Percentiles rank a stretch among this genome's conserved stretches.
These are phyloP conservation scores for Drosophila suzukii DNA, from an alignment of 1,140 invertebrate genomes.

Conservation along the genomic window DNA sequence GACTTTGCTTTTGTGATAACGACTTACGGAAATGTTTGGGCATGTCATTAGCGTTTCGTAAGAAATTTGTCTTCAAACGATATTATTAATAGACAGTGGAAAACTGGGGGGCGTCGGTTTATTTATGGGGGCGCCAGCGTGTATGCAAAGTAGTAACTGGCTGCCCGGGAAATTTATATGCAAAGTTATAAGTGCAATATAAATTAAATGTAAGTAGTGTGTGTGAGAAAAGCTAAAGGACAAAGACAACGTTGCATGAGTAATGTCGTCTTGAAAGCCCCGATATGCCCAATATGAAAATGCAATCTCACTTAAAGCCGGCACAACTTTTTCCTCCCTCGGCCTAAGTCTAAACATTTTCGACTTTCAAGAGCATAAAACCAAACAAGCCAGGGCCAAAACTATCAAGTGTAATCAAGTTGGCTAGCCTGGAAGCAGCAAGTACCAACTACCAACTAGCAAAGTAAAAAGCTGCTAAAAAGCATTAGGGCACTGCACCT, in stretches of 20 bases:
- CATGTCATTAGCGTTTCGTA: constrained; percentile 75
- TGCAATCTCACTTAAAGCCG: constrained; percentile 10
- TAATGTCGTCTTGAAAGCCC: constrained; percentile 21
- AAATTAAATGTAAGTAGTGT: constrained; percentile 56
- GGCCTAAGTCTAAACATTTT: constrained; percentile 42
- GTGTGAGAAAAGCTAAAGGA: not conserved
- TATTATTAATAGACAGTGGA: constrained; percentile 68
- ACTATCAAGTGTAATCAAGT: constrained; percentile 81
- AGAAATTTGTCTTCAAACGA: constrained; percentile 69
- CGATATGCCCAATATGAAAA: constrained; percentile 5
- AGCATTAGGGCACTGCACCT: constrained; percentile 67
- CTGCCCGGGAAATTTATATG: constrained; percentile 61
- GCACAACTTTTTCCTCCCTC: constrained; percentile 27
- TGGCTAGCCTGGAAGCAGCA: constrained; percentile 53
- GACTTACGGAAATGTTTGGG: constrained; percentile 84
- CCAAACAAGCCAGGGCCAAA: constrained; percentile 46
- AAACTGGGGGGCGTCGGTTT: constrained; percentile 28
- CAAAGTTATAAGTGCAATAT: constrained; percentile 74
- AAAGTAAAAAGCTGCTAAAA: constrained; percentile 76
- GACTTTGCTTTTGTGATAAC: constrained; percentile 82
- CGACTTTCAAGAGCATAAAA: constrained; percentile 50
- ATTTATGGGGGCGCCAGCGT: constrained; percentile 60
- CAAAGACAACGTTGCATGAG: constrained; percentile 33
- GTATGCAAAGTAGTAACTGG: constrained; percentile 61
- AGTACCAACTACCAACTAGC: constrained; percentile 16